A percentile compares a stretch with the other conserved stretches of the same genome.
Evolutionary conservation across 2,888 invertebrate species (phyloP).

Genomic region (Ichneumoninae sp.): DNA sequence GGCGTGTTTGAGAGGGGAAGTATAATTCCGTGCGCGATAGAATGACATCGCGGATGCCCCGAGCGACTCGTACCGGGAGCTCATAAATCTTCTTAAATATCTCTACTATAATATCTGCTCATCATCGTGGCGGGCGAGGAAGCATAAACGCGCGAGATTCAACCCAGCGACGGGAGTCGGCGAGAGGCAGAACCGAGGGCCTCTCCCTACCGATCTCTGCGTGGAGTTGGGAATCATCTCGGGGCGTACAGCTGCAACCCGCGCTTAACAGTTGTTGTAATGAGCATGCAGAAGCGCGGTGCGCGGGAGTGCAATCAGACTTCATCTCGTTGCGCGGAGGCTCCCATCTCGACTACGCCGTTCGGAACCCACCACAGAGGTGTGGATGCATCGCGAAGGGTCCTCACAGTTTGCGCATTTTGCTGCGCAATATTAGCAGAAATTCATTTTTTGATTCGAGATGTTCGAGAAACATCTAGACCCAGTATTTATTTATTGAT

Average conservation of each 20-base stretch:
- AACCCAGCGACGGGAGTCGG: constrained; percentile 30
- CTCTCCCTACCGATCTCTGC: constrained; percentile 15
- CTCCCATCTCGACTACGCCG: constrained; percentile 58
- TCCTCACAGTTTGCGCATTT: constrained; percentile 67
- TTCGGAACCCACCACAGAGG: constrained; percentile 41
- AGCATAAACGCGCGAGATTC: constrained; percentile 48
- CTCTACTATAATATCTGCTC: constrained; percentile 77
- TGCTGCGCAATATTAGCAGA: not conserved
- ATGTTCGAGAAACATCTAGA: not conserved
- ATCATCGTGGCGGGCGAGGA: constrained; percentile 68
- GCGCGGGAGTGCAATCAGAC: constrained; percentile 81
- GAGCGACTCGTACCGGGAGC: constrained; percentile 67
- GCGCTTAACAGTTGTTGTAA: constrained; percentile 79
- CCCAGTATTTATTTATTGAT: not conserved
- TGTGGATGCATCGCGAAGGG: constrained; percentile 70
- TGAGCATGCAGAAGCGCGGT: constrained; percentile 75
- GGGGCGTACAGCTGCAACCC: constrained; percentile 60
- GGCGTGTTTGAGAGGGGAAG: not conserved
- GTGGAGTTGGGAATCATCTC: constrained; percentile 60
- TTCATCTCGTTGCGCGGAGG: constrained; percentile 77
- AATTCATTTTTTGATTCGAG: not conserved
- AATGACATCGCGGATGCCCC: constrained; percentile 63
- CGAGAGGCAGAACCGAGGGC: constrained; percentile 18
- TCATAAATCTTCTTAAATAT: constrained; percentile 81
- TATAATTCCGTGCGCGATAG: constrained; percentile 44